phyloP scores from a whole-genome alignment of 2,797 vertebrate species.

The Amniataba percoides region DNA sequence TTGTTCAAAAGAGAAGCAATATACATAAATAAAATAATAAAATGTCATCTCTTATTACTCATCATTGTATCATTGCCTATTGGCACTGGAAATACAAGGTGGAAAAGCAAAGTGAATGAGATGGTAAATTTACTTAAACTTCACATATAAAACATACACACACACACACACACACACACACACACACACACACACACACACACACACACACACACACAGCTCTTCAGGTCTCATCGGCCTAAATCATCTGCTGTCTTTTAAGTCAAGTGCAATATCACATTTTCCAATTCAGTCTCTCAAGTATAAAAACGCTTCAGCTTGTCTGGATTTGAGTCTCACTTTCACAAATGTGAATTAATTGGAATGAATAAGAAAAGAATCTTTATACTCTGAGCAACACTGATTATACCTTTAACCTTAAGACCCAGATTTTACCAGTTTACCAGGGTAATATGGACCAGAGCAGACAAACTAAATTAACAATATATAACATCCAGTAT shows the following conservation, averaged over 20 bases:
- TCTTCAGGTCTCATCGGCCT: background rate
- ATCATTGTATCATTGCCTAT: no score
- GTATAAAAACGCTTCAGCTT: background rate
- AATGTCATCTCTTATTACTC: background rate
- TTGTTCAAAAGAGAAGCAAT: background rate
- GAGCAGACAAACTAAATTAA: constrained; percentile 67
- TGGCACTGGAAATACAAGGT: background rate
- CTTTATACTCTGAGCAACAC: background rate
- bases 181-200: no score
- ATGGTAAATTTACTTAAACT: background rate
- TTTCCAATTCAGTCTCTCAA: background rate
- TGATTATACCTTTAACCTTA: background rate
- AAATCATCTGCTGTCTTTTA: background rate
- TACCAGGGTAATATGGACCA: constrained; percentile 20
- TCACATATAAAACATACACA: no score
- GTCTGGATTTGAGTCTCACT: background rate
- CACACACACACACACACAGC: background rate
- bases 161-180: no score
- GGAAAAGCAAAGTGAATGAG: background rate
- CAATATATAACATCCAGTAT: constrained; percentile 86
- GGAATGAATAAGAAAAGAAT: background rate
- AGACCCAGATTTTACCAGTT: background rate
- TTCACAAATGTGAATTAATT: background rate
- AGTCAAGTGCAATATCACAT: background rate
- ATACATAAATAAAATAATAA: background rate